Percentiles rank a stretch among this genome's conserved stretches.
Conservation (phyloP, 2,113 vertebrate genomes). For the Kobus ellipsiprymnus region DNA sequence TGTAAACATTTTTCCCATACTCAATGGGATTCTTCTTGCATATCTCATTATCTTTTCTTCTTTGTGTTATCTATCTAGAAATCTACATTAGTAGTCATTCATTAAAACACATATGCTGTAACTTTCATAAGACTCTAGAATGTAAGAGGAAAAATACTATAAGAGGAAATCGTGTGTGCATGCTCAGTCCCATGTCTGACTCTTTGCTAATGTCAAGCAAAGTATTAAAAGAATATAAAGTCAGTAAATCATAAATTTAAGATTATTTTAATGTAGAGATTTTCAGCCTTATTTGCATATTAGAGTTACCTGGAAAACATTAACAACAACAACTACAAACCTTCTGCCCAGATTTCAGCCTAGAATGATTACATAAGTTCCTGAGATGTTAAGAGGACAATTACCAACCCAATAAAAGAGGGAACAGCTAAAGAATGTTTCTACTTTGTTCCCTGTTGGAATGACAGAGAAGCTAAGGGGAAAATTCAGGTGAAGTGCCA, state of each 20-base stretch:
- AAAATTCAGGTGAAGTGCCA: background rate
- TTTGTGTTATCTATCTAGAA: background rate
- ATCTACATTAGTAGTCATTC: background rate
- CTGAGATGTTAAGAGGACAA: background rate
- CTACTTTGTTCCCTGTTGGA: background rate
- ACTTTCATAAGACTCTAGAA: background rate
- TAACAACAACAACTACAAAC: background rate
- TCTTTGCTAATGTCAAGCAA: background rate
- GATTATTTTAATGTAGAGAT: background rate
- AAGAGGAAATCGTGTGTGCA: background rate
- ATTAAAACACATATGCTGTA: background rate
- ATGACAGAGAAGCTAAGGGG: background rate
- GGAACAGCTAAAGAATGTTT: background rate
- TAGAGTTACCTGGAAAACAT: background rate
- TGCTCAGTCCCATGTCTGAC: background rate
- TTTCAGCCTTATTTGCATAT: background rate
- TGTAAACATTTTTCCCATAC: background rate
- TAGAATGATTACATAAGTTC: background rate
- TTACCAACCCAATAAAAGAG: background rate
- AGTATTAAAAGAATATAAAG: background rate
- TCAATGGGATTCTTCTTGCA: background rate
- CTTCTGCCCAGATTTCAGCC: background rate
- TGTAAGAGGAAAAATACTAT: background rate
- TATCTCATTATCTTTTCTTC: background rate
- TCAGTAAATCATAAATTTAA: conserved; percentile 1